A percentile compares a stretch with the other conserved stretches of the same genome.
phyloP scores from a whole-genome alignment of 2,888 invertebrate species.

The Sesamia inferens region DNA sequence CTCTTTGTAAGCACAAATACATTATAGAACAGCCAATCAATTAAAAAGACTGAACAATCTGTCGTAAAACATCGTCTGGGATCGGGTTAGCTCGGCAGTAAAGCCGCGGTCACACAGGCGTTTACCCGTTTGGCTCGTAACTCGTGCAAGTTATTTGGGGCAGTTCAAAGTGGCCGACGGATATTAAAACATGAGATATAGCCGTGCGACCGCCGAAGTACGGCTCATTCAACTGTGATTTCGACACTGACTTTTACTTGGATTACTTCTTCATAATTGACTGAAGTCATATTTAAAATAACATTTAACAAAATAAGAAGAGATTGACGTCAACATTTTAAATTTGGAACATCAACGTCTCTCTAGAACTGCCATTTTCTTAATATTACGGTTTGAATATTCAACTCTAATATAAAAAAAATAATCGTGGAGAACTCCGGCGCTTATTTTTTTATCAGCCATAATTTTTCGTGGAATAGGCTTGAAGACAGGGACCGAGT shows the following conservation, averaged over 20 bases:
- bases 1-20: conserved; percentile 52
- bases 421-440: conserved; percentile 4
- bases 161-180: conserved; percentile 87
- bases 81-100: conserved; percentile 69
- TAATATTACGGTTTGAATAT: conserved; percentile 43
- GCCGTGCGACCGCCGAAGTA: conserved; percentile 80
- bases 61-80: conserved; percentile 77
- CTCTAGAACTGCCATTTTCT: conserved; percentile 38
- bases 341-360: conserved; percentile 37
- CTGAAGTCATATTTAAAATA: conserved; percentile 62
- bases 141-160: conserved; percentile 86
- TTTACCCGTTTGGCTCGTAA: conserved; percentile 82
- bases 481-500: conserved; percentile 16
- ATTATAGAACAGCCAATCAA: conserved; percentile 67
- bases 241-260: conserved; percentile 72
- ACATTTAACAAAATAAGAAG: conserved; percentile 46
- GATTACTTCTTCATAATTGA: conserved; percentile 72
- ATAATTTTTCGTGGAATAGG: conserved; percentile 24
- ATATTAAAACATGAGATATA: conserved; percentile 87
- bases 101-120: conserved; percentile 78
- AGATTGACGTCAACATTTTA: conserved; percentile 44
- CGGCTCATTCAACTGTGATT: conserved; percentile 82
- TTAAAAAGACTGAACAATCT: conserved; percentile 74
- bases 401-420: conserved; percentile 29
- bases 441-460: conserved; percentile 29